Conservation (phyloP, 2,797 vertebrate species). For the Danio jaintianensis region DNA sequence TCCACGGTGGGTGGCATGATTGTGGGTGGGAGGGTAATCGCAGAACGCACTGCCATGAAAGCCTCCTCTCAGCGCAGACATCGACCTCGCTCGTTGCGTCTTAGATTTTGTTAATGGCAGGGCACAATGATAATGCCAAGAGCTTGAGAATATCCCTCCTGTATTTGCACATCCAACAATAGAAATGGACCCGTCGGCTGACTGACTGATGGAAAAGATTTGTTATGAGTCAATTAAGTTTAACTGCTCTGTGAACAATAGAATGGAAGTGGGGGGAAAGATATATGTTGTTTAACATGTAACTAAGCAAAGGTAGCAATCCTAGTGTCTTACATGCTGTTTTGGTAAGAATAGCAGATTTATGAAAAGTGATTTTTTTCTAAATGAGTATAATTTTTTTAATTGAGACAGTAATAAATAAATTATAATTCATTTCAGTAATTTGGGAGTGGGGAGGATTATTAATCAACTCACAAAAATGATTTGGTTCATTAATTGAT, state of each 20-base stretch:
- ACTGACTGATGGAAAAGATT: conserved; percentile 18
- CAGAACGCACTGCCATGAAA: conserved; percentile 48
- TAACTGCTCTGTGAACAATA: conserved; percentile 3
- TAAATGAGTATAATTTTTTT: too few relatives aligned
- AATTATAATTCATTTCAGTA: too few relatives aligned
- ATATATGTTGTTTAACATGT: too few relatives aligned
- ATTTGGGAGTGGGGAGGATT: too few relatives aligned
- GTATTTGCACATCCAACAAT: conserved; percentile 30
- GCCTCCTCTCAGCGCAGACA: conserved; percentile 32
- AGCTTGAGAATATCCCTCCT: conserved; percentile 29
- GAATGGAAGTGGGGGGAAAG: not conserved
- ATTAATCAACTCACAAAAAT: too few relatives aligned
- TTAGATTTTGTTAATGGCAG: conserved; percentile 45
- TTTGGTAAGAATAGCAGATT: not conserved
- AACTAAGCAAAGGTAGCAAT: not conserved
- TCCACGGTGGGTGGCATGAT: conserved; percentile 50
- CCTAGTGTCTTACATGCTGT: not conserved
- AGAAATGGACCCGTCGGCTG: not conserved
- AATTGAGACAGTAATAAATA: too few relatives aligned
- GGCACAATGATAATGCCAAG: conserved; percentile 13
- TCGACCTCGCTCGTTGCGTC: conserved; percentile 8
- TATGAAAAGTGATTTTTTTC: too few relatives aligned
- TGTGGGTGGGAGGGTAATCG: conserved; percentile 49
- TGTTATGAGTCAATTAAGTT: conserved; percentile 22
- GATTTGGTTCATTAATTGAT: too few relatives aligned